Base-by-base conservation (phyloP, 37 sponge, comb jelly and placozoan species). In the Diacarnus erythraeanus region DNA sequence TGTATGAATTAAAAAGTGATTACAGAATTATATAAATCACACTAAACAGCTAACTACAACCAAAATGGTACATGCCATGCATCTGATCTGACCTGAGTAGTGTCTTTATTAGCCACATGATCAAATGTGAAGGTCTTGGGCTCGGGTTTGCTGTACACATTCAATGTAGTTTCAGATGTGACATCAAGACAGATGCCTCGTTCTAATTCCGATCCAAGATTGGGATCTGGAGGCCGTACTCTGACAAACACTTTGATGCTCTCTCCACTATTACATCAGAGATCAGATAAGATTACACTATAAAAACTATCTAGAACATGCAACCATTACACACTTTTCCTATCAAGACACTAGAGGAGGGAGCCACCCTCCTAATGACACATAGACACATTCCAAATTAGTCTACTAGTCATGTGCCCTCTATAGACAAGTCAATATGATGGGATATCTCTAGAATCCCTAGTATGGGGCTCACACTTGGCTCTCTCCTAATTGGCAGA, bases 91-190 rank as follows among this genome's bases (percentile, higher is more conserved):
- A 93, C 94, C 88, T 93, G 94, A 43, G 91, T 93, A 26, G 84
- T 79, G 15, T 78, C 30, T 21, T 51, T 71, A 18, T 75, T 78
- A 26, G 94, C 94, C 12, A 93, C 94, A 65, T 86, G 81, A 77
- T 93, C 94, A 64, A 82, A 93, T n/a, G 94, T 93, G 84, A 93
- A 93, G 15, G 69, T 37, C 38, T 76, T 86, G 9, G 77, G 77
- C 3, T 93, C 94, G 3, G 90, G 90, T 38, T 85, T 80, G 34
- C 70, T 64, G 61, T 83, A 42, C 59, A 93, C 56, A 2, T 60
- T 58, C 40, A 90, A 15, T 34, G 91, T 76, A 38, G 61, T 58
- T 8, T 81, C 68, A 9, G 79, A 43, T 58, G 83, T 57, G 36
- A 83, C 84, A 17, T 79, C 67, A 1, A 89, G 72, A 73, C 91